Conservation (phyloP, 2,797 vertebrate species). For the Enteromius mattozi region DNA sequence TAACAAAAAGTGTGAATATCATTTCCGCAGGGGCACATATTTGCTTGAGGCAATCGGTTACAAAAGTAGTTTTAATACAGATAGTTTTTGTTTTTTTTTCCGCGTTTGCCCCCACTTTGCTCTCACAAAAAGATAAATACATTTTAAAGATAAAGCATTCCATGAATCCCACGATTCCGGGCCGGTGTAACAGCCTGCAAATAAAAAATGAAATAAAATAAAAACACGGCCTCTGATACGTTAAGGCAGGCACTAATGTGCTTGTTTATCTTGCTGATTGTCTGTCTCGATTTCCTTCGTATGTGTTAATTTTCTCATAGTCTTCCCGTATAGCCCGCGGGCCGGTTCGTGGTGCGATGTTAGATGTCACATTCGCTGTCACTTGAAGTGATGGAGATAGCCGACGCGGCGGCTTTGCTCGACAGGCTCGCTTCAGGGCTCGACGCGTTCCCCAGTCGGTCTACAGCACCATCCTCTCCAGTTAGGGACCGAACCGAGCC, state of each 20-base stretch:
- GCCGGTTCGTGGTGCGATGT: conserved; percentile 67
- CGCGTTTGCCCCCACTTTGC: conserved; percentile 68
- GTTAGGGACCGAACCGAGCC: conserved; percentile 88
- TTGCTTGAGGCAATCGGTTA: conserved; percentile 55
- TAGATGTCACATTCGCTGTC: conserved; percentile 99
- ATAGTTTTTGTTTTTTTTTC: conserved; percentile 59
- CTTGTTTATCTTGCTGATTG: conserved; percentile 78
- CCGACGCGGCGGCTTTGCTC: conserved; percentile 94
- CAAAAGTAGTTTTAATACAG: conserved; percentile 63
- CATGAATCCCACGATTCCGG: conserved; percentile 68
- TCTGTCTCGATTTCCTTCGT: conserved; percentile 71
- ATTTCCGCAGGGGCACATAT: conserved; percentile 32
- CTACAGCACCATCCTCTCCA: conserved; percentile 87
- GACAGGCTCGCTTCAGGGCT: conserved; percentile 94
- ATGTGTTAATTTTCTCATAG: conserved; percentile 63
- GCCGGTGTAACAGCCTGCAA: conserved; percentile 72
- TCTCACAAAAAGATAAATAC: conserved; percentile 69
- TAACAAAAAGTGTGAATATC: conserved; percentile 63
- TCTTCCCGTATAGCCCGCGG: conserved; percentile 56
- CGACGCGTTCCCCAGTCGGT: conserved; percentile 86
- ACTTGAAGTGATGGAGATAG: conserved; percentile 99
- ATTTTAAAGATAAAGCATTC: conserved; percentile 72
- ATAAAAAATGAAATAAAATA: conserved; percentile 52
- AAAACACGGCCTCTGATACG: conserved; percentile 65
- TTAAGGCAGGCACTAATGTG: conserved; percentile 78